Percentiles rank a stretch among this genome's conserved stretches.
These are phyloP conservation scores for Heliconius cydno DNA, from an alignment of 2,888 invertebrate genomes.

Conservation along the genomic window DNA sequence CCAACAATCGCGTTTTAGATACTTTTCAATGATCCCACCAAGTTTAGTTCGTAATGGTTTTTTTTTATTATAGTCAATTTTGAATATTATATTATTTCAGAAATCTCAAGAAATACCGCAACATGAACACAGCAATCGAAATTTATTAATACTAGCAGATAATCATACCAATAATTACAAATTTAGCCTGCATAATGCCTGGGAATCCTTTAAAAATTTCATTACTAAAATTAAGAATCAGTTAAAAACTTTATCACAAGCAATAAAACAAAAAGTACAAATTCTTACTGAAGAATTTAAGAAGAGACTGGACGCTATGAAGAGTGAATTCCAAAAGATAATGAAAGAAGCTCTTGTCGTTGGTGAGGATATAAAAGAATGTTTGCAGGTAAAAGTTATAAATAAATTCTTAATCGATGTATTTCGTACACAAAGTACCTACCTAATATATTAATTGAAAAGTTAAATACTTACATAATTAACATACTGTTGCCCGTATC, in stretches of 20 bases:
- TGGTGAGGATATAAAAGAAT: slow-evolving; percentile 54
- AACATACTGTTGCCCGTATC: too few relatives aligned
- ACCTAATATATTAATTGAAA: too few relatives aligned
- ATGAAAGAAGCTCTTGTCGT: slow-evolving; percentile 52
- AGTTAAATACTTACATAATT: too few relatives aligned
- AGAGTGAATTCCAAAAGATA: slow-evolving; percentile 49
- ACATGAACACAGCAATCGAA: not conserved
- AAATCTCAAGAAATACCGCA: slow-evolving; percentile 5
- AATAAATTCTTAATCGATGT: not conserved
- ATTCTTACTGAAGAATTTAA: slow-evolving; percentile 50
- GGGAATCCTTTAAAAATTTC: slow-evolving; percentile 56
- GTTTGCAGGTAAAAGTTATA: slow-evolving; percentile 53
- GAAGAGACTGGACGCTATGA: slow-evolving; percentile 51
- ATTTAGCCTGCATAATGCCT: slow-evolving; percentile 46
- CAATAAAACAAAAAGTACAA: slow-evolving; percentile 53
- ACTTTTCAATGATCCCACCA: not conserved
- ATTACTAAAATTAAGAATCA: slow-evolving; percentile 55
- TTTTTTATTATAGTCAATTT: too few relatives aligned
- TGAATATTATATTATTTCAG: slow-evolving; percentile 13
- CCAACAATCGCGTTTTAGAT: not conserved
- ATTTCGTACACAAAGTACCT: too few relatives aligned
- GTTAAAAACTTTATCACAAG: slow-evolving; percentile 52
- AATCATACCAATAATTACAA: not conserved
- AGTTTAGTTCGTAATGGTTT: too few relatives aligned
- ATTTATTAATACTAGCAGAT: not conserved